Conservation (phyloP, 1,140 invertebrate genomes). For the Drosophila tsacasi region DNA sequence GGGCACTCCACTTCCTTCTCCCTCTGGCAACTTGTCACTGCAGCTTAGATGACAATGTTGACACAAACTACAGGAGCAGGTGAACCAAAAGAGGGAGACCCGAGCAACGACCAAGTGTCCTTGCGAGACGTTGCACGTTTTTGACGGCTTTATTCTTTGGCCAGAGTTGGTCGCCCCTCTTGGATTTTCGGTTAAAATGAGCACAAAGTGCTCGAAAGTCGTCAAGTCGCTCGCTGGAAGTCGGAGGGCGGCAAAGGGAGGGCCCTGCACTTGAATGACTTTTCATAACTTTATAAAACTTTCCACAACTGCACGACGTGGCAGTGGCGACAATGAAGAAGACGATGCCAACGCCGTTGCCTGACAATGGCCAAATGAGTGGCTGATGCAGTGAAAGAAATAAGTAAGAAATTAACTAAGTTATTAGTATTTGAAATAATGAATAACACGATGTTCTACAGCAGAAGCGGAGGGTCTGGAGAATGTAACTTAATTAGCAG, state of each 20-base stretch:
- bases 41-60: conserved; percentile 53
- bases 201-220: conserved; percentile 79
- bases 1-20: neutral
- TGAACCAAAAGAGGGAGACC: conserved; percentile 8
- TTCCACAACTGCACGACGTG: conserved; percentile 50
- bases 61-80: conserved; percentile 22
- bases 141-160: conserved; percentile 76
- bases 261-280: conserved; percentile 73
- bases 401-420: neutral
- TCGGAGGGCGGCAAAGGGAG: neutral
- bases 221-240: conserved; percentile 48
- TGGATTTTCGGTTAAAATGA: conserved; percentile 55
- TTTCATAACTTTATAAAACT: conserved; percentile 81
- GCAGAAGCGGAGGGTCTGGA: too few relatives aligned
- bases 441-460: too few relatives aligned
- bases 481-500: too few relatives aligned
- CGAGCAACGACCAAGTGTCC: conserved; percentile 28
- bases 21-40: conserved; percentile 33
- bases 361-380: conserved; percentile 74
- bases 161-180: conserved; percentile 15
- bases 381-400: conserved; percentile 9
- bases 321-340: conserved; percentile 58
- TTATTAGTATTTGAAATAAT: too few relatives aligned
- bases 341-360: conserved; percentile 27
- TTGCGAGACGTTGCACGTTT: conserved; percentile 65